Evolutionary conservation across 2,888 invertebrate species (phyloP).

Genomic region (Alcis repandata): DNA sequence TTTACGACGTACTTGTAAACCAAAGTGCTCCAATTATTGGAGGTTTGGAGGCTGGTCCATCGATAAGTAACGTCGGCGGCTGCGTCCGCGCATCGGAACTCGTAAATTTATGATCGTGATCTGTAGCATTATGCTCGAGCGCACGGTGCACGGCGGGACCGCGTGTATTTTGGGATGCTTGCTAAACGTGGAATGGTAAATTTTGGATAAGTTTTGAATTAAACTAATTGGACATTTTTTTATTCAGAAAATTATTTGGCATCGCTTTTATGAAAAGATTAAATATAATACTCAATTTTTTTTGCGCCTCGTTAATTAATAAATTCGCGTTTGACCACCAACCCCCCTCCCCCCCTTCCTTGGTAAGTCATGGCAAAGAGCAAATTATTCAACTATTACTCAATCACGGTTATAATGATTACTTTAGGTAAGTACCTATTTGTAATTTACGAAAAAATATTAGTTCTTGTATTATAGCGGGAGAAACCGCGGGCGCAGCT

Average conservation of each 20-base stretch:
- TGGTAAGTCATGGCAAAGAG: too few species aligned
- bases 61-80: conserved; percentile 50
- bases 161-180: conserved; percentile 26
- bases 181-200: background rate
- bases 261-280: too few species aligned
- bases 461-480: too few species aligned
- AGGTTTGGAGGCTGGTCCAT: conserved; percentile 46
- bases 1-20: background rate
- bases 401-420: too few species aligned
- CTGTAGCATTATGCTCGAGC: conserved; percentile 65
- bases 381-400: too few species aligned
- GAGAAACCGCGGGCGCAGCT: too few species aligned
- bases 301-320: too few species aligned
- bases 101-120: conserved; percentile 79
- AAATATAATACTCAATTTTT: too few species aligned
- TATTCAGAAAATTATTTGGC: background rate
- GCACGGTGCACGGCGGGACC: conserved; percentile 63
- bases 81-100: conserved; percentile 53
- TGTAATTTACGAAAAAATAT: too few species aligned
- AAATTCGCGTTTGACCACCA: too few species aligned
- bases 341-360: too few species aligned
- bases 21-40: conserved; percentile 56
- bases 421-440: too few species aligned
- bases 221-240: background rate
- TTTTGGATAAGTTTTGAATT: conserved; percentile 22